Evolutionary conservation across 2,797 vertebrate genomes (phyloP).

Genomic region (Halcyon smyrnensis): DNA sequence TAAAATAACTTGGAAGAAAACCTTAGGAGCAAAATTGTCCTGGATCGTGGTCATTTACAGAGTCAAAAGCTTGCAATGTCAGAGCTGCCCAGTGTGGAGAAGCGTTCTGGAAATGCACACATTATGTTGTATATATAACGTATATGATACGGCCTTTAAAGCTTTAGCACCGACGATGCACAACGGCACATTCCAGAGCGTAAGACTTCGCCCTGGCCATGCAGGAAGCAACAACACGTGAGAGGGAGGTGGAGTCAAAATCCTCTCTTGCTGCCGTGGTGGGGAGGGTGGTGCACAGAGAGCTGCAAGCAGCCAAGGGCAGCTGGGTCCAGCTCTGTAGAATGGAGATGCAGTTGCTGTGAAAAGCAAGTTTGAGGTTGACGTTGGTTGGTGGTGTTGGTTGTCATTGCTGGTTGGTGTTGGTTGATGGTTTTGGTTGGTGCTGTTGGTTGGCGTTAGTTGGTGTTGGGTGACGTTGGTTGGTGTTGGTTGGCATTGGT

Average conservation of each 20-base stretch:
- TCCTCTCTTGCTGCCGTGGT: accelerated
- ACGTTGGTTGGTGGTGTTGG: too few relatives aligned
- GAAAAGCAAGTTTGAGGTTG: background rate
- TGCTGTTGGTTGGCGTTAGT: too few relatives aligned
- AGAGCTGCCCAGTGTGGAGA: background rate
- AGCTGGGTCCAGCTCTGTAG: accelerated
- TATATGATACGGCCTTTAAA: background rate
- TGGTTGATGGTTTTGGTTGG: too few relatives aligned
- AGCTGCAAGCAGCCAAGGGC: background rate
- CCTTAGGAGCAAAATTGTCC: background rate
- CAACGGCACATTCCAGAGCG: background rate
- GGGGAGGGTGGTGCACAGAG: accelerated
- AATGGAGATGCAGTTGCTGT: accelerated
- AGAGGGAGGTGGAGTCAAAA: background rate
- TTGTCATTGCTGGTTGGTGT: too few relatives aligned
- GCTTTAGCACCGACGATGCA: background rate
- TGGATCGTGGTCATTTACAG: too few relatives aligned
- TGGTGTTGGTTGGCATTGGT: too few relatives aligned
- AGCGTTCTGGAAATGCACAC: background rate
- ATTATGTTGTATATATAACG: background rate
- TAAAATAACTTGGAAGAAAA: background rate
- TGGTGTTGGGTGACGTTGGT: background rate
- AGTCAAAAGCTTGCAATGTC: accelerated
- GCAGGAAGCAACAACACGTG: background rate
- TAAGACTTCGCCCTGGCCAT: background rate